These are phyloP conservation scores for Tarsius wallacei DNA, from an alignment of 2,797 vertebrate genomes.

Conservation along the genomic window DNA sequence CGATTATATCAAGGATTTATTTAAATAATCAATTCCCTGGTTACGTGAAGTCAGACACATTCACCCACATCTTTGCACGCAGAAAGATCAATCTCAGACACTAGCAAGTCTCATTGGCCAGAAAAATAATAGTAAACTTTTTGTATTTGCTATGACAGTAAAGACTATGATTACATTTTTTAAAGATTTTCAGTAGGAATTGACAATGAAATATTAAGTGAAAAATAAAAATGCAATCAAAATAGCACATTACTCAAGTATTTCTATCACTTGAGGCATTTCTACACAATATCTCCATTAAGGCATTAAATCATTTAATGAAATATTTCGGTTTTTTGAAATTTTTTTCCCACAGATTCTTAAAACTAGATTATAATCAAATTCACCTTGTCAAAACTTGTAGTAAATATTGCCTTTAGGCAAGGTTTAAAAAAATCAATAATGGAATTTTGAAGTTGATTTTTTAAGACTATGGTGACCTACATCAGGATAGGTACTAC, in stretches of 20 bases:
- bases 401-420: conserved; percentile 86
- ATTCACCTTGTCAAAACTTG: conserved; percentile 79
- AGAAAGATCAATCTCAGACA: conserved; percentile 68
- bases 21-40: conserved; percentile 50
- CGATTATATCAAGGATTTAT: conserved; percentile 54
- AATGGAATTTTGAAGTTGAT: conserved; percentile 80
- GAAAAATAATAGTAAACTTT: conserved; percentile 69
- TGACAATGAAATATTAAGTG: conserved; percentile 65
- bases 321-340: conserved; percentile 82
- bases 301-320: conserved; percentile 66
- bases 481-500: not conserved
- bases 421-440: conserved; percentile 84
- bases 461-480: conserved; percentile 71
- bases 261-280: not conserved
- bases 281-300: conserved; percentile 41
- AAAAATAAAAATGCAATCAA: conserved; percentile 31
- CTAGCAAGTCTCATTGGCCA: conserved; percentile 57
- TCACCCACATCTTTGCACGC: conserved; percentile 54
- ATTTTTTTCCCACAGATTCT: conserved; percentile 76
- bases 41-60: conserved; percentile 65
- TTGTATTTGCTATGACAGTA: conserved; percentile 54
- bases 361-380: conserved; percentile 83
- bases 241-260: conserved; percentile 10
- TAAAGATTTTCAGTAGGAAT: conserved; percentile 69
- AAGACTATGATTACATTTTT: conserved; percentile 61